Evolutionary conservation across 2,888 invertebrate genomes (phyloP).

Genomic region (Drosophila buzzatii): DNA sequence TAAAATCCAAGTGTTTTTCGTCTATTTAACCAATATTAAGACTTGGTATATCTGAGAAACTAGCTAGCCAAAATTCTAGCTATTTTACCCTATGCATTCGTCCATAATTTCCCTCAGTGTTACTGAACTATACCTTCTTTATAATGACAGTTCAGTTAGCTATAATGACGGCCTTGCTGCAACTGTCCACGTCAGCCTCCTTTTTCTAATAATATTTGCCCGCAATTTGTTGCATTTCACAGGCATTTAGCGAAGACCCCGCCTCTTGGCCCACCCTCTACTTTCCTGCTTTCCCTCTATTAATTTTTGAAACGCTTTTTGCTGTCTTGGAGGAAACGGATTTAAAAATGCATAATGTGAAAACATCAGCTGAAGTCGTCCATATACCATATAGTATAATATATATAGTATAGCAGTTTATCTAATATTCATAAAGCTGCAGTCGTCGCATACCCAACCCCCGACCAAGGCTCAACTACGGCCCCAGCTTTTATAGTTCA

Average conservation of each 20-base stretch:
- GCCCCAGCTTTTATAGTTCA: constrained; percentile 13
- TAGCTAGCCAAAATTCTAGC: neutral
- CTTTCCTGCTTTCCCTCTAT: neutral
- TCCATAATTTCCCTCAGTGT: constrained; percentile 7
- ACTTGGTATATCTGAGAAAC: neutral
- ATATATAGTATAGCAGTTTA: constrained; percentile 1
- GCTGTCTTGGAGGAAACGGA: constrained; percentile 50
- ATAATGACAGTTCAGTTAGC: constrained; percentile 31
- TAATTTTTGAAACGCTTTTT: constrained; percentile 63
- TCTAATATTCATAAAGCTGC: constrained; percentile 55
- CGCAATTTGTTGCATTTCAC: constrained; percentile 83
- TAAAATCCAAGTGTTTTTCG: too few relatives aligned
- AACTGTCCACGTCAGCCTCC: constrained; percentile 39
- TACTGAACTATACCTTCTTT: neutral
- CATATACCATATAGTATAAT: constrained; percentile 3
- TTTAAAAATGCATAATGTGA: constrained; percentile 84
- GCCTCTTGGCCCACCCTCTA: too few relatives aligned
- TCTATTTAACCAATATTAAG: too few relatives aligned
- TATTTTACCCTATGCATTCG: neutral
- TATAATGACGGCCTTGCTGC: constrained; percentile 26
- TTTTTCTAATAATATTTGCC: constrained; percentile 65
- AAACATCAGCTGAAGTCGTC: constrained; percentile 83
- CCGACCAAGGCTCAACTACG: neutral
- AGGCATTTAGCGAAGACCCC: constrained; percentile 61
- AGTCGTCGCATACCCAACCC: constrained; percentile 27